phyloP scores from a whole-genome alignment of 2,113 vertebrate genomes.

The Nothoprocta perdicaria region DNA sequence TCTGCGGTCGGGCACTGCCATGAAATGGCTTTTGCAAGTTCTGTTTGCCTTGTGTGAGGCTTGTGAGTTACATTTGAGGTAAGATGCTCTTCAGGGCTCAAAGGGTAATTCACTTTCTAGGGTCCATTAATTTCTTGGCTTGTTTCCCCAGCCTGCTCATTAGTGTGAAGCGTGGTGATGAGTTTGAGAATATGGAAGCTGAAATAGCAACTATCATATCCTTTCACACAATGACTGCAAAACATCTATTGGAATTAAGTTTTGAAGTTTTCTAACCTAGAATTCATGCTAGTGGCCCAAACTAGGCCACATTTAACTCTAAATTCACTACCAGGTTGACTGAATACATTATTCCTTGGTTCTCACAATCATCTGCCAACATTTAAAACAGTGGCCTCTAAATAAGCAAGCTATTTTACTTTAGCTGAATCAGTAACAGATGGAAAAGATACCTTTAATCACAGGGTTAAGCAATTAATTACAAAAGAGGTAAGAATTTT shows the following conservation, averaged over 20 bases:
- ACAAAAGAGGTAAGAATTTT: constrained; percentile 1
- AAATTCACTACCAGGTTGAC: not conserved
- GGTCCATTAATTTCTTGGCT: constrained; percentile 70
- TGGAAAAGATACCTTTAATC: constrained; percentile 48
- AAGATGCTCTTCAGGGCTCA: constrained; percentile 62
- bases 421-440: constrained; percentile 51
- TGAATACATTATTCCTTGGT: constrained; percentile 13
- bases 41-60: constrained; percentile 14
- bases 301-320: not conserved
- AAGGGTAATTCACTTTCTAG: constrained; percentile 65
- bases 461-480: constrained; percentile 59
- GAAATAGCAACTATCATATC: constrained; percentile 49
- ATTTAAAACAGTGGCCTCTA: constrained; percentile 20
- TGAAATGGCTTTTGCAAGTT: constrained; percentile 41
- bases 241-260: constrained; percentile 29
- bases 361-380: not conserved
- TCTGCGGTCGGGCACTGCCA: not conserved
- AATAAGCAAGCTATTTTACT: constrained; percentile 33
- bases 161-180: constrained; percentile 14
- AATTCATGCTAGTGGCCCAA: not conserved
- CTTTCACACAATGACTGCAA: constrained; percentile 2
- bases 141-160: constrained; percentile 51
- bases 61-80: not conserved
- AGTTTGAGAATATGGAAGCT: constrained; percentile 53
- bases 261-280: constrained; percentile 5